Conservation (phyloP, 2,888 invertebrate genomes). For the Agonopterix subpropinquella region DNA sequence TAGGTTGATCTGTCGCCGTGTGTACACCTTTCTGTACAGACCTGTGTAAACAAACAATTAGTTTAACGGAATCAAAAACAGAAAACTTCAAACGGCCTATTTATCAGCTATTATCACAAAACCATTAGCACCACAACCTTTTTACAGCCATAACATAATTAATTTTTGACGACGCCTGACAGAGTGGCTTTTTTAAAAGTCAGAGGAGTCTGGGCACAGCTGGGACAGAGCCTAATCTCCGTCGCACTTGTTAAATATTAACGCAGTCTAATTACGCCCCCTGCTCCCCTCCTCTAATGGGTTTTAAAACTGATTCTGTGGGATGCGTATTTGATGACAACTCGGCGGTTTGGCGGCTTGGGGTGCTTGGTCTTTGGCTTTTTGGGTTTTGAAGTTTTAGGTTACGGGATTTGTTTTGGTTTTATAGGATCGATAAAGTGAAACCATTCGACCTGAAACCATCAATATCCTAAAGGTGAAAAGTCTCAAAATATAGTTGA, state of each 20-base stretch:
- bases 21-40: too few species aligned
- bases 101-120: background rate
- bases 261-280: conserved; percentile 71
- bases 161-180: background rate
- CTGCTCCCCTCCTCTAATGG: conserved; percentile 60
- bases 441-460: too few species aligned
- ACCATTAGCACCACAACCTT: too few species aligned
- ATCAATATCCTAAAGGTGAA: too few species aligned
- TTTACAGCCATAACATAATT: too few species aligned
- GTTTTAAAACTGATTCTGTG: conserved; percentile 75
- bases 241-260: conserved; percentile 75
- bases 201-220: conserved; percentile 61
- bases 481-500: too few species aligned
- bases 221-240: conserved; percentile 63
- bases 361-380: too few species aligned
- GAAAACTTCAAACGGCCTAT: background rate
- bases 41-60: too few species aligned
- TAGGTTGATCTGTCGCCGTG: too few species aligned
- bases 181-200: conserved; percentile 52
- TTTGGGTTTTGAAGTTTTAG: too few species aligned
- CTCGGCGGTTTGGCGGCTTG: conserved; percentile 43
- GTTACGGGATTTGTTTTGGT: too few species aligned
- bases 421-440: too few species aligned
- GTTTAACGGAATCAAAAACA: background rate
- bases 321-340: conserved; percentile 76